A percentile compares a stretch with the other conserved stretches of the same genome.
phyloP scores from a whole-genome alignment of 2,797 vertebrate genomes.

The Coluber constrictor region DNA sequence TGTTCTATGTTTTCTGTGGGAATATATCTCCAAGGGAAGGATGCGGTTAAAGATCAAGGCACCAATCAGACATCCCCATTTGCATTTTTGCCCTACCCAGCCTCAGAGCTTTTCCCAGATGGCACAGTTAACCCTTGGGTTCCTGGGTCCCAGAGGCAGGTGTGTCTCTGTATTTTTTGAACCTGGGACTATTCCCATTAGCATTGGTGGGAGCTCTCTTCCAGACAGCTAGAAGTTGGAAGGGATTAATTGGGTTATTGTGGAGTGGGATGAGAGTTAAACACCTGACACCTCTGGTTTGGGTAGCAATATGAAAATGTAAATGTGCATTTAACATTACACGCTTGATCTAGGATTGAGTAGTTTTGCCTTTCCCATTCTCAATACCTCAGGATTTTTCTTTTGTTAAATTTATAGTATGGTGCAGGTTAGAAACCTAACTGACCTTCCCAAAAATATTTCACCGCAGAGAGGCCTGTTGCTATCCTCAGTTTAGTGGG shows the following conservation, averaged over 20 bases:
- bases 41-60: conserved; percentile 24
- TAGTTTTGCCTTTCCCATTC: background rate
- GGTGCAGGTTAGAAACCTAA: background rate
- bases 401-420: background rate
- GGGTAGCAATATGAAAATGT: background rate
- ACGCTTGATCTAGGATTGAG: background rate
- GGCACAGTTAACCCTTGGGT: background rate
- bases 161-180: background rate
- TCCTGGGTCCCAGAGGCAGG: background rate
- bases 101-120: conserved; percentile 15
- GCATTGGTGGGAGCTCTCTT: background rate
- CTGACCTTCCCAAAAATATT: background rate
- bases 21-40: conserved; percentile 17
- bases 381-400: background rate
- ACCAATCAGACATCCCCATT: background rate
- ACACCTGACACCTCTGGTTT: background rate
- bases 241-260: background rate
- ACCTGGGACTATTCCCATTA: background rate
- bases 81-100: conserved; percentile 5
- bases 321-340: background rate
- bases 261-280: background rate
- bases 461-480: background rate
- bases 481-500: background rate
- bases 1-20: conserved; percentile 14
- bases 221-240: background rate